These are phyloP conservation scores for Pterois miles DNA, from an alignment of 2,797 vertebrate species.

Conservation along the genomic window DNA sequence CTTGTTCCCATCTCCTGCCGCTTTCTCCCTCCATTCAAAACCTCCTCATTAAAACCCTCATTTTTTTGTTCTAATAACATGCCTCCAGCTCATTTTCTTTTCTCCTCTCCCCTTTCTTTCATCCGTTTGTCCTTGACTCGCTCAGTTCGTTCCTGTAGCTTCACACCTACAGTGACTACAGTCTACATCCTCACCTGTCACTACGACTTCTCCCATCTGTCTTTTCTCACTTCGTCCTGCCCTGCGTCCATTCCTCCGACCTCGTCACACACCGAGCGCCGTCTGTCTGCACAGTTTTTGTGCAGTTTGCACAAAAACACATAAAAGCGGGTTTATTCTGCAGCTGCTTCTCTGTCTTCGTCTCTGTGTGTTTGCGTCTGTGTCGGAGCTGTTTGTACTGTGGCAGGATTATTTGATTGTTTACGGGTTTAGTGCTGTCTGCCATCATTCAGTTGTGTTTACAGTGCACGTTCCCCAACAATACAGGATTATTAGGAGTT, in stretches of 20 bases:
- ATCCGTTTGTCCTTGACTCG: conserved; percentile 57
- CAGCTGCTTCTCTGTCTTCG: conserved; percentile 7
- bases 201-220: conserved; percentile 68
- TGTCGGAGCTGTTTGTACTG: conserved; percentile 43
- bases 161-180: conserved; percentile 49
- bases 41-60: conserved; percentile 52
- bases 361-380: conserved; percentile 28
- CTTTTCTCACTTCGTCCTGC: conserved; percentile 56
- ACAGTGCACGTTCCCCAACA: conserved; percentile 20
- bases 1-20: conserved; percentile 1
- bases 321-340: conserved; percentile 11
- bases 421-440: conserved; percentile 56
- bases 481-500: conserved; percentile 18
- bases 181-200: conserved; percentile 65
- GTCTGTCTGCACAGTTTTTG: conserved; percentile 35
- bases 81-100: conserved; percentile 40
- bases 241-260: conserved; percentile 53
- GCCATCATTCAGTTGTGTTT: conserved; percentile 54
- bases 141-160: conserved; percentile 37
- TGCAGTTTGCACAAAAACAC: conserved; percentile 2
- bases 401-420: conserved; percentile 57
- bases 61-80: conserved; percentile 45
- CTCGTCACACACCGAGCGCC: conserved; percentile 32
- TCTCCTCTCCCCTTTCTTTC: conserved; percentile 18
- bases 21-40: conserved; percentile 31